phyloP scores from a whole-genome alignment of 2,797 vertebrate genomes.

The Pseudotriccus pelzelni region DNA sequence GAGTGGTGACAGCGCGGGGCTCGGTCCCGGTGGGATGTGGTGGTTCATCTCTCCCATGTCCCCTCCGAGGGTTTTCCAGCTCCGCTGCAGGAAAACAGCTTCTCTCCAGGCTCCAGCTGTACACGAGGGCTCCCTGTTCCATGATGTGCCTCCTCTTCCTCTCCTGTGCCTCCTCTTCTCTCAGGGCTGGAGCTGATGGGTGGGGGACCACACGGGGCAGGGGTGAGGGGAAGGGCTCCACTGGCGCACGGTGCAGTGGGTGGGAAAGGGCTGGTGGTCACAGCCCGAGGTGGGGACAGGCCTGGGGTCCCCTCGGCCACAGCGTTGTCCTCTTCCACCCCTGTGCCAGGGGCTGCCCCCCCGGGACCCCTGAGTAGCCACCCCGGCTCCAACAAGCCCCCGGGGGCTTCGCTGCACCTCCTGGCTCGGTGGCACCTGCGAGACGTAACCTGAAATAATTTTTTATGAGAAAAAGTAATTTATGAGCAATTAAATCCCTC shows the following conservation, averaged over 20 bases:
- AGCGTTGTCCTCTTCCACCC: constrained; percentile 16
- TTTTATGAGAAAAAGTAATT: constrained; percentile 30
- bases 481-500: neutral
- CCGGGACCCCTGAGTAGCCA: neutral
- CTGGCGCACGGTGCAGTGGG: neutral
- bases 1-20: neutral
- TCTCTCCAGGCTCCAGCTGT: neutral
- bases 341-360: neutral
- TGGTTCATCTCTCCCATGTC: neutral
- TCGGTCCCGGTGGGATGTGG: fast-evolving
- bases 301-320: neutral
- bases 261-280: neutral
- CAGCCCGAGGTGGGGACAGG: neutral
- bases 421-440: neutral
- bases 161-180: neutral
- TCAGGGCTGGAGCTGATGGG: neutral
- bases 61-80: neutral
- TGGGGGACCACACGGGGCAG: neutral
- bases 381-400: neutral
- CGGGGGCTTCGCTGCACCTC: neutral
- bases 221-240: neutral
- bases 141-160: neutral
- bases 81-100: neutral
- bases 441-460: constrained; percentile 33
- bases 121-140: neutral